Conservation (phyloP, 2,797 vertebrate species). For the Sibirionetta formosa region DNA sequence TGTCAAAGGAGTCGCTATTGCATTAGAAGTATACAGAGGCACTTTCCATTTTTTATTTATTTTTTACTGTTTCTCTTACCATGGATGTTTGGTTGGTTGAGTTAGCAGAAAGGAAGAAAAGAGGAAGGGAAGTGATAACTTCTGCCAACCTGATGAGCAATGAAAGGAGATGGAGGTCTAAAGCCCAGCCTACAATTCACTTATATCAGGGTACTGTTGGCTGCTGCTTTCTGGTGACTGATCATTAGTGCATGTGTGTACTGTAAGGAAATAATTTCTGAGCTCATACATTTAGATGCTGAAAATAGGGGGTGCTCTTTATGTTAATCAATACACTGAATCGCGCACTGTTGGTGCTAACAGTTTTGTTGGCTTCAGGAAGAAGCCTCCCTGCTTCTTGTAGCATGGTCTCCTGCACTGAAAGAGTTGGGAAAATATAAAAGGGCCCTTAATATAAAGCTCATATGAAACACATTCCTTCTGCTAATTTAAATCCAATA, state of each 20-base stretch:
- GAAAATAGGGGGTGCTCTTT: not conserved
- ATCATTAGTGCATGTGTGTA: not conserved
- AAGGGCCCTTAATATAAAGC: not conserved
- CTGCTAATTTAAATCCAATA: constrained; percentile 71
- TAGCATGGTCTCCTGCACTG: not conserved
- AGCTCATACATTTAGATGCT: not conserved
- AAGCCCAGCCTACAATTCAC: not conserved
- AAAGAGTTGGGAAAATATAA: not conserved
- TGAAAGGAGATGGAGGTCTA: not conserved
- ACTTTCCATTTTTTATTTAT: not conserved
- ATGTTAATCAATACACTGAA: not conserved
- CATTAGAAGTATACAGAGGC: not conserved
- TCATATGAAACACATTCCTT: constrained; percentile 59
- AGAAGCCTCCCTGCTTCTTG: not conserved
- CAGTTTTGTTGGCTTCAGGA: not conserved
- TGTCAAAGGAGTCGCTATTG: constrained; percentile 56
- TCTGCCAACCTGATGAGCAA: not conserved
- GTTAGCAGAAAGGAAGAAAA: not conserved
- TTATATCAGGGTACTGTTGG: not conserved
- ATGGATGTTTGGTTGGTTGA: not conserved
- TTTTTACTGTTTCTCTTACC: not conserved
- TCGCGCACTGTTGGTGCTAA: not conserved
- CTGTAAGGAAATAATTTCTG: not conserved
- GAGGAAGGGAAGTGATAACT: not conserved
- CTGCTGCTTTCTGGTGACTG: not conserved